A percentile compares a stretch with the other conserved stretches of the same genome.
These are phyloP conservation scores for Noctilio leporinus DNA, from an alignment of 2,113 vertebrate species.

Conservation along the genomic window DNA sequence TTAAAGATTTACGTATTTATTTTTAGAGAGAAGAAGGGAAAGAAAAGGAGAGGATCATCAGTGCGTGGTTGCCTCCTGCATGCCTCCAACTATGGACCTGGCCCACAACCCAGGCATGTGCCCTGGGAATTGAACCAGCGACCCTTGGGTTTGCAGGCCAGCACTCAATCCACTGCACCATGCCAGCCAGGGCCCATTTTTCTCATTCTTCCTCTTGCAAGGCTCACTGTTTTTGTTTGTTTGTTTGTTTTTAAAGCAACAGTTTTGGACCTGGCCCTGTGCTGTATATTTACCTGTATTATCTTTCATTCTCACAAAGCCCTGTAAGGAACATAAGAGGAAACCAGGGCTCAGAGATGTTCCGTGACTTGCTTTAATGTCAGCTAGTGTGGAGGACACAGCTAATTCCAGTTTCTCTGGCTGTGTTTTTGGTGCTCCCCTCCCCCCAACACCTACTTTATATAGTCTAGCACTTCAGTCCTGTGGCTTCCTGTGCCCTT, in stretches of 20 bases:
- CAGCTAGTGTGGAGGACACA: neutral
- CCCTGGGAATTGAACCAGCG: no score
- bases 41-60: no score
- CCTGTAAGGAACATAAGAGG: neutral
- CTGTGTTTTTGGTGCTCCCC: neutral
- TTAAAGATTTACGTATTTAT: no score
- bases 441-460: no score
- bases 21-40: no score
- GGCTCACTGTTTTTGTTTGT: neutral
- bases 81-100: no score
- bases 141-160: no score
- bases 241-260: neutral
- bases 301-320: neutral
- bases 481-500: neutral
- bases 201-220: neutral
- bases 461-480: neutral
- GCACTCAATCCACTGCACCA: no score
- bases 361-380: neutral
- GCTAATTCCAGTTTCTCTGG: neutral
- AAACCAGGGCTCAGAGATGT: neutral
- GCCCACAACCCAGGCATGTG: no score
- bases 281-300: neutral
- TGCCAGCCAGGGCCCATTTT: rapidly evolving
- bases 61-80: no score
- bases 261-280: neutral